phyloP scores from a whole-genome alignment of 2,113 vertebrate species.

The Setophaga petechia region DNA sequence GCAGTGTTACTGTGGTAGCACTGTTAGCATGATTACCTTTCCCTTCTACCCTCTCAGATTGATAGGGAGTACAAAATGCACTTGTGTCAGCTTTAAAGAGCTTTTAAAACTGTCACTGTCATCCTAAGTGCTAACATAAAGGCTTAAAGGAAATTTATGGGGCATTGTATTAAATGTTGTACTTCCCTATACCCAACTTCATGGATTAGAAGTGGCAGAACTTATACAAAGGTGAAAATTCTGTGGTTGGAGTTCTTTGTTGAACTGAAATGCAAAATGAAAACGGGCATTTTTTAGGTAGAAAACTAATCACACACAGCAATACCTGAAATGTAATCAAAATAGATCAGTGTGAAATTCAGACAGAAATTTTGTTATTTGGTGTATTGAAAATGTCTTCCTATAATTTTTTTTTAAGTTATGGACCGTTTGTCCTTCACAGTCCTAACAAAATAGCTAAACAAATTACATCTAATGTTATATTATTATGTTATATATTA shows the following conservation, averaged over 20 bases:
- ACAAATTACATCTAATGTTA: not conserved
- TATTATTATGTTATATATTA: not conserved
- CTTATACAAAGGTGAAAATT: not conserved
- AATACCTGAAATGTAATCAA: not conserved
- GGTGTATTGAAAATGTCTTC: not conserved
- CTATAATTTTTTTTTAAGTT: not conserved
- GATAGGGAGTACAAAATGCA: not conserved
- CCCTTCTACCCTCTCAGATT: not conserved
- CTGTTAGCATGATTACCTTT: not conserved
- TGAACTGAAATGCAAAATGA: not conserved
- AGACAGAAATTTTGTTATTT: not conserved
- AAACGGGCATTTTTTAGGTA: not conserved
- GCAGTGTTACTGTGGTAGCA: not conserved
- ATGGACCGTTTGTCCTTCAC: not conserved
- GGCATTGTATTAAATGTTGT: not conserved
- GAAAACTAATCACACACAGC: not conserved
- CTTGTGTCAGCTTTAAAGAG: not conserved
- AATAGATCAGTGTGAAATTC: not conserved
- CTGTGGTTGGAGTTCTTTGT: not conserved
- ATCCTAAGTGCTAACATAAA: not conserved
- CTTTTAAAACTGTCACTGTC: not conserved
- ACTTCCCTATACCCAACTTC: accelerated
- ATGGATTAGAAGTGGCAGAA: not conserved
- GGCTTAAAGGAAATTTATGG: not conserved
- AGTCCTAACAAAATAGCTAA: not conserved